Base-by-base conservation (phyloP, 2,113 vertebrate genomes). In the Aythya baeri region DNA sequence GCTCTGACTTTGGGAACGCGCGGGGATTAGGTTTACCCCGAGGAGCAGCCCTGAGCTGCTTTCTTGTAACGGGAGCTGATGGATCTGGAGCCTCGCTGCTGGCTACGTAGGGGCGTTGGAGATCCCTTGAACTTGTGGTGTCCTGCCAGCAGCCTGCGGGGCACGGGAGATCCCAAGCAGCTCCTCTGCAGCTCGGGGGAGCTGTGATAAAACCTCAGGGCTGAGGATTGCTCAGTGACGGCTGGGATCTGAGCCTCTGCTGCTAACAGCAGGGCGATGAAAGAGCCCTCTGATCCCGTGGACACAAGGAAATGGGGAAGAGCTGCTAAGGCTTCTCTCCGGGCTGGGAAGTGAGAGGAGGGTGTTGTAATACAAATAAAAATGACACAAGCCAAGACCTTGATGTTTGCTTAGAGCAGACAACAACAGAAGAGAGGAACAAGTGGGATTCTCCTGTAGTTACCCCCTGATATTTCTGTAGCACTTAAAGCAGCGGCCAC, bases 1-100 rank as follows among this genome's bases (percentile, higher is more conserved):
- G 41, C 93, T 94, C 77, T 94, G 96, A 94, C 86, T 97, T 96
- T 94, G 96, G 93, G 91, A 96, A 76, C 70, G 94, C 94, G 94
- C 72, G 89, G 86, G 91, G 88, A 94, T 97, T 97, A 94, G 91
- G 71, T 93, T 96, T 93, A 94, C 84, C 62, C 88, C 31, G 78
- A 93, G 91, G 94, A 95, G 95, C 74, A 73, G 70, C 77, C 88
- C 0, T 0, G 79, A 84, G 88, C 76, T 82, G 70, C 77, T 82
- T 88, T 89, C 82, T 67, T 93, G 49, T 90, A 61, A 29, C 2
- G 12, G 67, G 93, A 95, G 81, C 62, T 92, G 74, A 73, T 92
- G 88, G 86, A 91, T 92, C 93, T 82, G 86, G 77, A 58, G 49
- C 17, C n/a, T 79, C 76, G 65, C 58, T 95, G 46, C 61, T 92